These are phyloP conservation scores for Agrochola litura DNA, from an alignment of 2,888 invertebrate genomes.

Conservation along the genomic window DNA sequence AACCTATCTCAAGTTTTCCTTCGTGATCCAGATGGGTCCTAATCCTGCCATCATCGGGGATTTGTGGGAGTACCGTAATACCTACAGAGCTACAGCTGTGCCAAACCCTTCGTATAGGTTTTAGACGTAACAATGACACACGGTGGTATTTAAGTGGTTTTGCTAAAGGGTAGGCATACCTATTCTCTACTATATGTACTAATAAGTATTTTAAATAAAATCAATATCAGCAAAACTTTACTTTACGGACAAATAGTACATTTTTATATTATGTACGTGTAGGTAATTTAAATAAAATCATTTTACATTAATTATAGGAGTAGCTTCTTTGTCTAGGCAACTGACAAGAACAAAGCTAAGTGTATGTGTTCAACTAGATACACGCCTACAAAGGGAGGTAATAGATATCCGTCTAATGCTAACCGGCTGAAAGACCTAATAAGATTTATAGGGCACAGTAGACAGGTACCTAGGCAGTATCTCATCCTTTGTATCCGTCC, in stretches of 20 bases:
- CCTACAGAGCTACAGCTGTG: slow-evolving; percentile 37
- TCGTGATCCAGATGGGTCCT: slow-evolving; percentile 52
- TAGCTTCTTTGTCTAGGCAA: slow-evolving; percentile 5
- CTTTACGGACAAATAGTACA: not conserved
- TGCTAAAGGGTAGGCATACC: slow-evolving; percentile 4
- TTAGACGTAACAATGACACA: slow-evolving; percentile 29
- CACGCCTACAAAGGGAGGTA: slow-evolving; percentile 39
- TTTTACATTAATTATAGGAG: not conserved
- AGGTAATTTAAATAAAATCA: not conserved
- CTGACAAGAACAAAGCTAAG: slow-evolving; percentile 15
- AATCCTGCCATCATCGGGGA: slow-evolving; percentile 56
- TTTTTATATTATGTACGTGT: not conserved
- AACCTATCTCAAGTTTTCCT: slow-evolving; percentile 38
- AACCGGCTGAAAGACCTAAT: slow-evolving; percentile 55
- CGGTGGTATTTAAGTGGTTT: slow-evolving; percentile 14
- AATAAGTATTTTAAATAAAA: not conserved
- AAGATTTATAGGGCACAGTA: slow-evolving; percentile 64
- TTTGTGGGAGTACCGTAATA: slow-evolving; percentile 49
- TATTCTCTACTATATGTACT: not conserved
- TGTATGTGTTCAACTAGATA: slow-evolving; percentile 10
- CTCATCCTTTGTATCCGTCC: slow-evolving; percentile 68
- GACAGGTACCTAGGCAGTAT: slow-evolving; percentile 64
- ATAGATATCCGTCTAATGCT: slow-evolving; percentile 52
- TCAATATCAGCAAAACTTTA: not conserved
- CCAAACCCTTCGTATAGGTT: slow-evolving; percentile 37